These are phyloP conservation scores for Aphodius sticticus DNA, from an alignment of 2,888 invertebrate species.

Conservation along the genomic window DNA sequence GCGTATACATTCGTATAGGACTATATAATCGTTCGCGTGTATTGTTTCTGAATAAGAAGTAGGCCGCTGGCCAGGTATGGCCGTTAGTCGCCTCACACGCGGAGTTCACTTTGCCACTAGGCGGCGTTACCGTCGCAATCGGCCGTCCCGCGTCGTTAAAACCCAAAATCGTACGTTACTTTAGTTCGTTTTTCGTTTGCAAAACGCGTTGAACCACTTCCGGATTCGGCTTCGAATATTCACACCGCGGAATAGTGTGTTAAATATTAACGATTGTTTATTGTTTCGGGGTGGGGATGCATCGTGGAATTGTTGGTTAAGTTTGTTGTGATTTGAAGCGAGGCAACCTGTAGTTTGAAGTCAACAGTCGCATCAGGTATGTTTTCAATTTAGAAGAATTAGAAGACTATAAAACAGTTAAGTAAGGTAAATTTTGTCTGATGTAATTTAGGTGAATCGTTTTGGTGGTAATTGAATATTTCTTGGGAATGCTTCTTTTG, in stretches of 20 bases:
- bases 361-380: slow-evolving; percentile 6
- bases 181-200: slow-evolving; percentile 1
- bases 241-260: not conserved
- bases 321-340: slow-evolving; percentile 6
- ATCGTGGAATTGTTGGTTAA: not conserved
- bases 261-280: not conserved
- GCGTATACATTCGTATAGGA: not conserved
- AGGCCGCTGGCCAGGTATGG: slow-evolving; percentile 32
- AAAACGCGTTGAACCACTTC: not conserved
- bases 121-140: slow-evolving; percentile 36
- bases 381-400: not conserved
- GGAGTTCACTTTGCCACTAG: slow-evolving; percentile 30
- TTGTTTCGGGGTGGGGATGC: not conserved
- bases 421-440: no score
- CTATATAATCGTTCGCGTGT: slow-evolving; percentile 32
- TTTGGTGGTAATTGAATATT: slow-evolving; percentile 10
- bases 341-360: not conserved
- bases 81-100: slow-evolving; percentile 30
- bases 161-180: not conserved
- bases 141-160: slow-evolving; percentile 28
- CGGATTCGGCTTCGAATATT: not conserved
- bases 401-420: no score
- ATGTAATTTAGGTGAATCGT: not conserved
- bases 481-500: slow-evolving; percentile 15
- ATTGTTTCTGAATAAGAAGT: slow-evolving; percentile 36